Conservation (phyloP, 2,888 invertebrate species). For the Phyllotreta cruciferae region DNA sequence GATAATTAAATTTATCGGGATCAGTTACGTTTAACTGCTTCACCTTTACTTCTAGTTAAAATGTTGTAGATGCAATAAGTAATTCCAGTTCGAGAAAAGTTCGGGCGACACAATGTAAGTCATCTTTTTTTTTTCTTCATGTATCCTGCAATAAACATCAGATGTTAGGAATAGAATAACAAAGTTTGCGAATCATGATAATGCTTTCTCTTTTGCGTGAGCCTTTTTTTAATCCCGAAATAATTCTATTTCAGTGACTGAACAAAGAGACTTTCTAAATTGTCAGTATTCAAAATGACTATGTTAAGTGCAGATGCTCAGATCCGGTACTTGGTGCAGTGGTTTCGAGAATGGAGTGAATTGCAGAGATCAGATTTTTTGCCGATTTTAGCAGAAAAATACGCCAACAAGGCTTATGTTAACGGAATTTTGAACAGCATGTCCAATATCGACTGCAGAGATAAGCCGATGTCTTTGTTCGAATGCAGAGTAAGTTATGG, state of each 20-base stretch:
- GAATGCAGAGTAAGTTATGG: constrained; percentile 74
- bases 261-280: constrained; percentile 23
- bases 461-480: constrained; percentile 82
- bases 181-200: constrained; percentile 47
- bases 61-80: constrained; percentile 15
- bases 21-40: constrained; percentile 14
- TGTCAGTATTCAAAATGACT: constrained; percentile 42
- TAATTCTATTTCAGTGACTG: constrained; percentile 46
- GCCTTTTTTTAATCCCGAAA: constrained; percentile 32
- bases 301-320: constrained; percentile 72
- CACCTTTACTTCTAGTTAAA: constrained; percentile 9
- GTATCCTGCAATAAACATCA: constrained; percentile 18
- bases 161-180: constrained; percentile 33
- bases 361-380: constrained; percentile 85
- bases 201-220: constrained; percentile 49
- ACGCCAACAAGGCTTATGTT: constrained; percentile 68
- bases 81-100: not conserved
- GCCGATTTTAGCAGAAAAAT: constrained; percentile 74
- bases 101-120: constrained; percentile 22
- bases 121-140: constrained; percentile 10
- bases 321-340: constrained; percentile 80
- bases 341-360: constrained; percentile 91
- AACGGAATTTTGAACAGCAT: constrained; percentile 77
- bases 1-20: constrained; percentile 30
- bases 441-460: constrained; percentile 71